A percentile compares a stretch with the other conserved stretches of the same genome.
phyloP scores from a whole-genome alignment of 2,888 invertebrate species.

The Drosophila suboccidentalis region DNA sequence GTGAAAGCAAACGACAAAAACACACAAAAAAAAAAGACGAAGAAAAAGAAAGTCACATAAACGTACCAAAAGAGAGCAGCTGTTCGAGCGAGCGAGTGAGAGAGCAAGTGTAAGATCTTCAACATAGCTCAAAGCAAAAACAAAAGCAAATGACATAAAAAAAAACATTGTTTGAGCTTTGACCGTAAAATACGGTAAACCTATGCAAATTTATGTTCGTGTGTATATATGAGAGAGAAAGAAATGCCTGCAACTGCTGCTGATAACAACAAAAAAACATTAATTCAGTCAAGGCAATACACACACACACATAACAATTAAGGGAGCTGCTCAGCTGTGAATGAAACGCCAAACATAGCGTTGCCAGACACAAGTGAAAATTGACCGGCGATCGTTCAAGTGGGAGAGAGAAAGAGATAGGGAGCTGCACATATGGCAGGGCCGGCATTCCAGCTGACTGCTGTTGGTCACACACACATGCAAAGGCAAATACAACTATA shows the following conservation, averaged over 20 bases:
- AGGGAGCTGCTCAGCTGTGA: conserved; percentile 27
- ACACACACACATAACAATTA: conserved; percentile 2
- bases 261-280: conserved; percentile 14
- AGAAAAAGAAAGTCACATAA: conserved; percentile 48
- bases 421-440: conserved; percentile 17
- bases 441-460: conserved; percentile 46
- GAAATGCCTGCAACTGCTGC: conserved; percentile 10
- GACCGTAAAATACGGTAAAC: conserved; percentile 8
- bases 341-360: conserved; percentile 22
- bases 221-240: conserved; percentile 1
- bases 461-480: not conserved
- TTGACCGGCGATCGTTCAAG: conserved; percentile 6
- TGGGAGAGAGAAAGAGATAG: conserved; percentile 14
- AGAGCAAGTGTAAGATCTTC: conserved; percentile 13
- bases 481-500: not conserved
- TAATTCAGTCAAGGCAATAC: conserved; percentile 9
- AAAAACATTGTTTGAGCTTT: conserved; percentile 28
- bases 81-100: not conserved
- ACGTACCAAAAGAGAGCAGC: conserved; percentile 23
- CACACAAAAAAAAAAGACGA: conserved; percentile 23
- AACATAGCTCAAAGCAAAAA: conserved; percentile 1
- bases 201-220: conserved; percentile 8
- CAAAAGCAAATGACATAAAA: conserved; percentile 11
- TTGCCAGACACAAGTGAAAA: conserved; percentile 35
- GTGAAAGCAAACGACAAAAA: conserved; percentile 55